phyloP scores from a whole-genome alignment of 2,113 vertebrate genomes.

The Nothoprocta pentlandii region DNA sequence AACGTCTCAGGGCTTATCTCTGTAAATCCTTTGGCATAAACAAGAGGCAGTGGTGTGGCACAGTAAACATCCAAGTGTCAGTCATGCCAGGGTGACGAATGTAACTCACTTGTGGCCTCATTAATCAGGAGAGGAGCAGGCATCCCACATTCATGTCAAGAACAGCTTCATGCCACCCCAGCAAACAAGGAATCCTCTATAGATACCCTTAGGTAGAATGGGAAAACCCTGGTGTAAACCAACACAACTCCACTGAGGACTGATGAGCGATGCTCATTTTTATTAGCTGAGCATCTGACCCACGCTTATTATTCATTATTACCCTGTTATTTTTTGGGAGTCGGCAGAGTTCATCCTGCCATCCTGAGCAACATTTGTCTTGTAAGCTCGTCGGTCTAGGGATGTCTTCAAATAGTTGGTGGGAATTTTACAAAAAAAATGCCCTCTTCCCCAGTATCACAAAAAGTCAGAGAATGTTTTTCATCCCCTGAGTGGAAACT shows the following conservation, averaged over 20 bases:
- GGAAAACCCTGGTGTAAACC: neutral
- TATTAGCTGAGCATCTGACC: slow-evolving; percentile 31
- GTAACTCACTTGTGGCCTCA: slow-evolving; percentile 38
- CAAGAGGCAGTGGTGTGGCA: slow-evolving; percentile 1
- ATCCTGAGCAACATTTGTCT: slow-evolving; percentile 28
- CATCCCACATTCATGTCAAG: slow-evolving; percentile 15
- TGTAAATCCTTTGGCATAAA: slow-evolving; percentile 27
- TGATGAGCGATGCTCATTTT: neutral
- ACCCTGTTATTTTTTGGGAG: neutral
- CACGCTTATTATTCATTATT: slow-evolving; percentile 27
- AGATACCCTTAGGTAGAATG: neutral
- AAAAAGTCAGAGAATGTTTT: neutral
- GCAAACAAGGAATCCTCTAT: neutral
- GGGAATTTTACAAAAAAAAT: neutral
- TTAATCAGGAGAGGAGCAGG: slow-evolving; percentile 37
- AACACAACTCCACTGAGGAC: neutral
- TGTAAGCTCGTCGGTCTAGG: neutral
- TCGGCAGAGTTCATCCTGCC: neutral
- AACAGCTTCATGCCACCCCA: neutral
- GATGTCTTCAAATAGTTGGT: neutral
- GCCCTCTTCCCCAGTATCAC: neutral
- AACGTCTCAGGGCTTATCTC: neutral
- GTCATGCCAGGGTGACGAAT: slow-evolving; percentile 19
- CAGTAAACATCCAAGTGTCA: slow-evolving; percentile 14
- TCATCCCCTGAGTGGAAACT: neutral